A percentile compares a stretch with the other conserved stretches of the same genome.
These are phyloP conservation scores for Dasyprocta punctata DNA, from an alignment of 2,113 vertebrate genomes.

Conservation along the genomic window DNA sequence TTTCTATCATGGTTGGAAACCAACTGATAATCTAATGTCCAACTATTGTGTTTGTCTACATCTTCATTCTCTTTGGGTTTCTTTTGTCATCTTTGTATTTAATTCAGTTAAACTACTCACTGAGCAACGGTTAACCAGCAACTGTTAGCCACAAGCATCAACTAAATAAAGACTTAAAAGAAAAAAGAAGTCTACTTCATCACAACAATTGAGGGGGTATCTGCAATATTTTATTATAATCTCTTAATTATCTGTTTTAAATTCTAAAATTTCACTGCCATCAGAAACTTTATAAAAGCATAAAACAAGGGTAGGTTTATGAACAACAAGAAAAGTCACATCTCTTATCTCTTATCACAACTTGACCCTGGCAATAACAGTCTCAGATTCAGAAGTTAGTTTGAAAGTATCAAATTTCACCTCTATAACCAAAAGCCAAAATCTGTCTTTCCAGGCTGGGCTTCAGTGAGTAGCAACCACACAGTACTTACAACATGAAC, in stretches of 20 bases:
- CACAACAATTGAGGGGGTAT: background rate
- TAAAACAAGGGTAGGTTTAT: background rate
- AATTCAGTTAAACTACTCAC: slow-evolving; percentile 6
- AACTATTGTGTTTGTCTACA: background rate
- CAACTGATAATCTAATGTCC: background rate
- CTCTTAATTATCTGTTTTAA: slow-evolving; percentile 37
- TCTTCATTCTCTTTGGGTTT: background rate
- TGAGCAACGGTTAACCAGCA: background rate
- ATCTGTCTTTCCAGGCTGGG: slow-evolving; percentile 19
- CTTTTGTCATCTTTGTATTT: background rate
- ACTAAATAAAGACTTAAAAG: slow-evolving; percentile 39
- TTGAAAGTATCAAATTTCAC: slow-evolving; percentile 40
- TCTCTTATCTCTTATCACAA: slow-evolving; percentile 14
- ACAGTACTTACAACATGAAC: slow-evolving; percentile 27
- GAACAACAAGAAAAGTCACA: slow-evolving; percentile 44
- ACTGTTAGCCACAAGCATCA: background rate
- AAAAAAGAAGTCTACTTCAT: background rate
- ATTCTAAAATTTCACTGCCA: slow-evolving; percentile 21
- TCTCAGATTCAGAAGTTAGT: slow-evolving; percentile 38
- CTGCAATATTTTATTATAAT: background rate
- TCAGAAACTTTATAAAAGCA: slow-evolving; percentile 24
- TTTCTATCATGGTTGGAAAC: background rate
- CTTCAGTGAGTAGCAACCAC: slow-evolving; percentile 7
- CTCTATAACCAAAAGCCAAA: background rate
- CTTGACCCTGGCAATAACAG: slow-evolving; percentile 35